Conservation (phyloP, 2,888 invertebrate genomes). For the Balanococcus diminutus region DNA sequence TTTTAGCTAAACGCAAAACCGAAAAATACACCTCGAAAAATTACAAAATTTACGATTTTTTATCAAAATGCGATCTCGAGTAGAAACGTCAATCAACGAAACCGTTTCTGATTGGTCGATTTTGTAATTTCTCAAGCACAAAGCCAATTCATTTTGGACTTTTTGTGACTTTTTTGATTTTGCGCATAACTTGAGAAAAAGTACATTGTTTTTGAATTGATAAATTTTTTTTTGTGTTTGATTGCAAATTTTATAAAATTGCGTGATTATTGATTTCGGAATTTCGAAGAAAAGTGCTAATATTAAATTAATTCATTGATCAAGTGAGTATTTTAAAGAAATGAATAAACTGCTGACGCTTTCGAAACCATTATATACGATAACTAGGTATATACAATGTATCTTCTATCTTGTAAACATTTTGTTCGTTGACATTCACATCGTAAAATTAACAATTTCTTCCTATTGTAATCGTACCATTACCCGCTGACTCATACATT, state of each 20-base stretch:
- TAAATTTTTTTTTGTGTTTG: constrained; percentile 25
- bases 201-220: neutral
- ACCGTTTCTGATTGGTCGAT: neutral
- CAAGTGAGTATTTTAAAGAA: constrained; percentile 50
- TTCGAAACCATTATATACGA: constrained; percentile 40
- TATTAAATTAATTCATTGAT: neutral
- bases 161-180: neutral
- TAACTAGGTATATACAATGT: constrained; percentile 46
- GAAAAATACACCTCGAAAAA: neutral
- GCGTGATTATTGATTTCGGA: constrained; percentile 21
- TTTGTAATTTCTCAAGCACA: neutral
- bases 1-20: neutral
- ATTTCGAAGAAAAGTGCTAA: neutral
- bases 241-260: neutral
- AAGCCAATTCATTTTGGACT: neutral
- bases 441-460: neutral
- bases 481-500: neutral
- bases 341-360: constrained; percentile 51
- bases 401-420: neutral
- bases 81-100: neutral
- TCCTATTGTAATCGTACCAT: neutral
- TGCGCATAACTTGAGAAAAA: neutral
- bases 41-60: neutral
- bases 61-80: neutral
- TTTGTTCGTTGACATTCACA: neutral